Conservation (phyloP, 2,797 vertebrate genomes). For the Alosa sapidissima region DNA sequence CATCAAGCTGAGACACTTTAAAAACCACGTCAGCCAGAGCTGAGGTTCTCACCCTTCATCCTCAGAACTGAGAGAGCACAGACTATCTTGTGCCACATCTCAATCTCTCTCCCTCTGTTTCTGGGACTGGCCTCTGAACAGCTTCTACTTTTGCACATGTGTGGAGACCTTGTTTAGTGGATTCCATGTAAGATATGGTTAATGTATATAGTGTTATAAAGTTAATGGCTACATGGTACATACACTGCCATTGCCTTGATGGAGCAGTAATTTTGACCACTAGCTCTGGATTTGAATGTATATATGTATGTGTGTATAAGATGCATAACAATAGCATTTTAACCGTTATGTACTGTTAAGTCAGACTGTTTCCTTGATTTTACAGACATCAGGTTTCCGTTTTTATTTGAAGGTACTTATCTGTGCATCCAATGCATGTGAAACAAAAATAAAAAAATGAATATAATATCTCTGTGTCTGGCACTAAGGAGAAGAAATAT, state of each 20-base stretch:
- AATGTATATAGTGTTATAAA: conserved; percentile 15
- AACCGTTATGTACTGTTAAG: conserved; percentile 8
- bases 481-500: not conserved
- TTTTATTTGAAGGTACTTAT: conserved; percentile 7
- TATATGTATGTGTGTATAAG: not conserved
- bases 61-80: not conserved
- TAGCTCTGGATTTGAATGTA: conserved; percentile 9
- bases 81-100: not conserved
- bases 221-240: not conserved
- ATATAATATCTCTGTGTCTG: not conserved
- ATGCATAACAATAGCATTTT: conserved; percentile 25
- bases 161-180: not conserved
- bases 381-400: not conserved
- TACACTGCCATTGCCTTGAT: not conserved
- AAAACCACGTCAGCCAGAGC: not conserved
- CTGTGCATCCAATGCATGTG: not conserved
- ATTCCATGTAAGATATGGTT: conserved; percentile 11
- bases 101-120: not conserved
- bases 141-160: conserved; percentile 9
- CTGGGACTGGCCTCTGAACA: not conserved
- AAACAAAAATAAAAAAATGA: not conserved
- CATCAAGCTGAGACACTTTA: conserved; percentile 9
- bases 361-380: not conserved
- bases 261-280: conserved; percentile 13
- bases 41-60: not conserved